Evolutionary conservation across 2,888 invertebrate species (phyloP), one percentile per base, ranked within the genome.

Genomic region (Diaprepes abbreviatus): DNA sequence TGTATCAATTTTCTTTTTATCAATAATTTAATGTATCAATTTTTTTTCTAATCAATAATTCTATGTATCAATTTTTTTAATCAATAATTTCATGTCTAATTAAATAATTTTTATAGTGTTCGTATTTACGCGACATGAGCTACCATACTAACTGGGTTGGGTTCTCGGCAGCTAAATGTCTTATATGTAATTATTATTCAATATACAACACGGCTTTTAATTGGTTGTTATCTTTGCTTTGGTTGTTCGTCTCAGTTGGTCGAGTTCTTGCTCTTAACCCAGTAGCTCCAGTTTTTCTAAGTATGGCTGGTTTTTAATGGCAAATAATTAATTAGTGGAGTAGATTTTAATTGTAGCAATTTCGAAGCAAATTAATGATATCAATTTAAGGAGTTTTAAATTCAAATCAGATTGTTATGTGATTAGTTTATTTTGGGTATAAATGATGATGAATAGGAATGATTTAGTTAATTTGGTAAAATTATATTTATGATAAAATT

Each of bases 121-220:
- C 19, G 48, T 4, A 14, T 36, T 19, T 0, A 33, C 17, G 28
- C 7, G 12, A 31, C 57, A 50, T 35, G 9, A 45, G 50, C 36
- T 16, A 14, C 38, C 58, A 12, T 33, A 68, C 68, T 68, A 68
- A 33, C 45, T 45, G 68, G 68, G 68, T 63, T 68, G 57, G 68
- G 68, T 63, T 55, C 31, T 58, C 21, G 63, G 31, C 36, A 50
- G 78, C 80, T 79, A 80, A 78, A 83, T 79, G 82, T 81, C 81
- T 21, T 78, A 78, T 76, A 78, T 79, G 81, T 83, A 84, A 84
- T 84, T 84, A 84, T 83, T 83, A 83, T 84, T 83, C 84, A 83
- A 83, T 83, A 83, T 83, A 82, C 83, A 82, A 83, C 84, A 83
- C 82, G 83, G 81, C 83, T 83, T 84, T 84, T 85, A 85, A 85